Evolutionary conservation across 2,888 invertebrate species (phyloP).

Genomic region (Pheosia tremula): DNA sequence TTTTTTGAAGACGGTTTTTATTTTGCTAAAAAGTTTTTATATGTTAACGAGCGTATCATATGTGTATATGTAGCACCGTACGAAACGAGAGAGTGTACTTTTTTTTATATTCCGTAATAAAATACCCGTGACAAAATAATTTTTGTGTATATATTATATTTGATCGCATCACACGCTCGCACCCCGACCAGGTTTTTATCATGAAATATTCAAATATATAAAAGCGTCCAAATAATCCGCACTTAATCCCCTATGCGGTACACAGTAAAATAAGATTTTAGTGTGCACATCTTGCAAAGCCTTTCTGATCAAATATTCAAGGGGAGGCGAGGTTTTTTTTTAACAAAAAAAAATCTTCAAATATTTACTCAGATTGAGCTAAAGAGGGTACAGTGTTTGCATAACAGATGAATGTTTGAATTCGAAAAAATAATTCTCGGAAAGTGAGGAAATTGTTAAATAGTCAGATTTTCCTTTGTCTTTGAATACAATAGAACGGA

Average conservation of each 20-base stretch:
- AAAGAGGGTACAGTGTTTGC: constrained; percentile 22
- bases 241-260: constrained; percentile 32
- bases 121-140: not conserved
- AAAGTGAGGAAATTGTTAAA: not conserved
- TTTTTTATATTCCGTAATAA: too few relatives aligned
- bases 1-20: too few relatives aligned
- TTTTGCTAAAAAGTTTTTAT: too few relatives aligned
- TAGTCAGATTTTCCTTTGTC: constrained; percentile 6
- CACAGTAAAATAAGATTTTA: constrained; percentile 47
- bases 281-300: constrained; percentile 30
- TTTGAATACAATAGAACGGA: not conserved
- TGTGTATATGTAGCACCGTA: too few relatives aligned
- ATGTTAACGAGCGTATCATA: too few relatives aligned
- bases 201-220: constrained; percentile 56
- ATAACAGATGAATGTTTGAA: constrained; percentile 9
- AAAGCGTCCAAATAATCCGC: constrained; percentile 52
- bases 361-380: constrained; percentile 34
- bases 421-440: constrained; percentile 1
- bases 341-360: constrained; percentile 35
- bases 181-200: constrained; percentile 38
- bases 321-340: constrained; percentile 33
- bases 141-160: constrained; percentile 21
- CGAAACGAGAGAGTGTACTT: too few relatives aligned
- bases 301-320: constrained; percentile 61
- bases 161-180: constrained; percentile 32